A percentile compares a stretch with the other conserved stretches of the same genome.
phyloP scores from a whole-genome alignment of 2,888 invertebrate genomes.

The Julus scanicus region DNA sequence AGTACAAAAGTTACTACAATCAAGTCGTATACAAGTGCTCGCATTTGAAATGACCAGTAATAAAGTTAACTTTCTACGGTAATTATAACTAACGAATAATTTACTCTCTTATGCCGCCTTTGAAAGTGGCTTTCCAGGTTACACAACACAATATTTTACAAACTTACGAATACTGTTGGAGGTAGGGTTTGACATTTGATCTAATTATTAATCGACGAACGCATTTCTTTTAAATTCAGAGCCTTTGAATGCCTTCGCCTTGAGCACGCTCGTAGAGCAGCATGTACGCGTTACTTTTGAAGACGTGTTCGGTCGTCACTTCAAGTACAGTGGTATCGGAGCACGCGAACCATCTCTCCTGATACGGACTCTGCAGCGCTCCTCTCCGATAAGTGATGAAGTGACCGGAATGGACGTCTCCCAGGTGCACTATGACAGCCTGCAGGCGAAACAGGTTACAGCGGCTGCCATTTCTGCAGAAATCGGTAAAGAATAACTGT shows the following conservation, averaged over 20 bases:
- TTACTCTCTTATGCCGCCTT: too few species aligned
- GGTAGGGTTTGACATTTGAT: not conserved
- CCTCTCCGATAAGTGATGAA: constrained; percentile 89
- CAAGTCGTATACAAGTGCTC: too few species aligned
- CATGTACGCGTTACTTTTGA: constrained; percentile 88
- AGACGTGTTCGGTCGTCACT: constrained; percentile 82
- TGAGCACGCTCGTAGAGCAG: constrained; percentile 81
- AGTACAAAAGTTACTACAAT: too few species aligned
- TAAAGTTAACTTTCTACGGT: too few species aligned
- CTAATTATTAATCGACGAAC: not conserved
- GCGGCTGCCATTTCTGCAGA: not conserved
- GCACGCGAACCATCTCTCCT: constrained; percentile 81
- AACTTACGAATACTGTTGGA: not conserved
- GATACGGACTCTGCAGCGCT: constrained; percentile 62
- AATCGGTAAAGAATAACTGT: not conserved
- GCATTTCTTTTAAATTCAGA: not conserved
- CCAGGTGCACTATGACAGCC: constrained; percentile 90
- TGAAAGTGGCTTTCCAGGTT: too few species aligned
- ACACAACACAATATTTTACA: not conserved
- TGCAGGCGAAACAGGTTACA: constrained; percentile 76
- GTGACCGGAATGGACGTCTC: constrained; percentile 90
- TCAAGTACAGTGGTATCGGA: constrained; percentile 87
- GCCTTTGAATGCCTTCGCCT: not conserved
- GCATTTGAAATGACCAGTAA: too few species aligned
- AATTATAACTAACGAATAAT: too few species aligned